These are phyloP conservation scores for Leuciscus idus DNA, from an alignment of 2,113 vertebrate genomes.

Conservation along the genomic window DNA sequence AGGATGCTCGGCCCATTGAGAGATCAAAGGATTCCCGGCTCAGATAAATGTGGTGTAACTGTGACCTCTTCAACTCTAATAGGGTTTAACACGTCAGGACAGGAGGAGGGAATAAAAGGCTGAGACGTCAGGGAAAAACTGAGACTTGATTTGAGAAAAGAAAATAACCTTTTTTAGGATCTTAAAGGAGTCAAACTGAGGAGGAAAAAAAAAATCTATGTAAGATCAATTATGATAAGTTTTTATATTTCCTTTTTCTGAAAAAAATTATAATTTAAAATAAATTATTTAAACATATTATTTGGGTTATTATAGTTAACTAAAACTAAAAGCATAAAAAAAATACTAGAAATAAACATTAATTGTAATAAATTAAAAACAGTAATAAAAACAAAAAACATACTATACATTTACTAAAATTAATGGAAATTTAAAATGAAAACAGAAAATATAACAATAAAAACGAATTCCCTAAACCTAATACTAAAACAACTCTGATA, in stretches of 20 bases:
- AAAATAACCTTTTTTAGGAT: neutral
- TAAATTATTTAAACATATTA: neutral
- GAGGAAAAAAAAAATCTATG: neutral
- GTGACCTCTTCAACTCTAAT: conserved; percentile 77
- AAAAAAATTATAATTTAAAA: neutral
- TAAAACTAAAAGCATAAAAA: neutral
- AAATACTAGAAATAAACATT: neutral
- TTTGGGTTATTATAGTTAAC: neutral
- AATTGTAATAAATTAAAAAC: no score
- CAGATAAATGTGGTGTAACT: conserved; percentile 68
- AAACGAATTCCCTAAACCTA: neutral
- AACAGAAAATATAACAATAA: neutral
- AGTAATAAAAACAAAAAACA: no score
- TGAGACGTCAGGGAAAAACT: conserved; percentile 28
- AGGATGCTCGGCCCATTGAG: conserved; percentile 77
- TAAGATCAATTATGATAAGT: neutral
- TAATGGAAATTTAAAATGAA: neutral
- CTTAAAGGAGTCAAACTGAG: neutral
- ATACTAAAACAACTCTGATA: neutral
- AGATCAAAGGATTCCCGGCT: conserved; percentile 76
- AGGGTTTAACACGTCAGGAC: conserved; percentile 59
- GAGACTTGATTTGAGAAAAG: conserved; percentile 8
- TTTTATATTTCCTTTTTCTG: neutral
- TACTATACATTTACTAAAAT: neutral
- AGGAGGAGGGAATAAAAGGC: conserved; percentile 43